Base-by-base conservation (phyloP, 2,888 invertebrate species). In the Isoperla grammatica region DNA sequence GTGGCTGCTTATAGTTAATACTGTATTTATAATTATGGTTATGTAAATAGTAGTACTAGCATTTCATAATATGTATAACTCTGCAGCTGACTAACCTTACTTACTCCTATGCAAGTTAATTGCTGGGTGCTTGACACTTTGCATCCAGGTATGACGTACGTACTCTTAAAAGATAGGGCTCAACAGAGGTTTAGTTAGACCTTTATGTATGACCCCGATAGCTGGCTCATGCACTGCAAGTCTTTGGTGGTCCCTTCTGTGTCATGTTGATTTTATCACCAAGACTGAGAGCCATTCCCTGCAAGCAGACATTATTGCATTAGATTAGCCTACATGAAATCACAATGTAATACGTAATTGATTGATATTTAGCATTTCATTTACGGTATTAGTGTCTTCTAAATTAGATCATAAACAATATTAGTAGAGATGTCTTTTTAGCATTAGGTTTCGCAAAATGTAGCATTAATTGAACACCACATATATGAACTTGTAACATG, bases 261-360 rank as follows among this genome's bases (percentile, higher is more conserved):
- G 91, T 90, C 75, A 88, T 84, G 78, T 95, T 97, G 70, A 99
- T 96, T 78, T 99, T 98, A 75, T 99, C 99, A 43, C 99, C 99
- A 69, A 99, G 82, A 70, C 96, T 95, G 17, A 99, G 79, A 3
- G 99, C 99, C 98, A 99, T 99, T 63, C 99, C 99, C 92, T 94
- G 78, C 13, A 78, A 76, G 67, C 64, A 68, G 68, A 66, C 67
- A 61, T 40, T 62, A n/a, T n/a, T n/a, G 59, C 61, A 62, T 22
- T 29, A 59, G n/a, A n/a, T n/a, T 37, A 37, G 11, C 11, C 37
- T 37, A 37, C 8, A 11, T 9, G 37, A 37, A 37, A 9, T 6
- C 37, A 9, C 37, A 9, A 9, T 37, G 37, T 37, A 37, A 37
- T 37, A 11, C 6, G 11, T 37, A 9, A 11, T 37, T 37, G 37